These are phyloP conservation scores for Amiota minor DNA, from an alignment of 2,888 invertebrate genomes.

Conservation along the genomic window DNA sequence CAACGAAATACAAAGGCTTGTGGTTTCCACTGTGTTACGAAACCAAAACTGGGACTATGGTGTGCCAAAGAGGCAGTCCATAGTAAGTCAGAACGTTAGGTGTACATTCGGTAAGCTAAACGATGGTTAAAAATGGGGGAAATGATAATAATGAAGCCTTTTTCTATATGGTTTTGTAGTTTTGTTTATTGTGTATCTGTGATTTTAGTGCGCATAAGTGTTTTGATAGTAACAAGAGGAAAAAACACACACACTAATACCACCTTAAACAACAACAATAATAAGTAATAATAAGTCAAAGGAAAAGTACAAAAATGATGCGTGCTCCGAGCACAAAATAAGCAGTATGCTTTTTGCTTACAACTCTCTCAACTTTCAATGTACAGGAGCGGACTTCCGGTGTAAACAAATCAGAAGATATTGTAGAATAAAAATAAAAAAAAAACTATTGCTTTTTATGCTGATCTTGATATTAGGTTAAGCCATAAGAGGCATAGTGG, in stretches of 20 bases:
- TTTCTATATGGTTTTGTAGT: not conserved
- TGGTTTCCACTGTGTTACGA: constrained; percentile 24
- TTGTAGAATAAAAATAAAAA: no score
- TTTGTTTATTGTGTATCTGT: not conserved
- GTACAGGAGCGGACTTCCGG: no score
- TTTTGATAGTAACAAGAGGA: not conserved
- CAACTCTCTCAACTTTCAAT: no score
- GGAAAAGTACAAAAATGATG: not conserved
- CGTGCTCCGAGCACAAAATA: not conserved
- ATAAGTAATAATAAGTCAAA: not conserved
- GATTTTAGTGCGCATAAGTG: constrained; percentile 1
- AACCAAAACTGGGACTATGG: not conserved
- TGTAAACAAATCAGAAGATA: no score
- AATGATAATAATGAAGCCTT: constrained; percentile 7
- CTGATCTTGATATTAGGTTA: no score
- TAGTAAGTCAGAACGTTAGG: not conserved
- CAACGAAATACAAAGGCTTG: constrained; percentile 19
- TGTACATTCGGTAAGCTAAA: constrained; percentile 13
- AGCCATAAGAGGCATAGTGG: no score
- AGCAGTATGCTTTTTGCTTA: not conserved
- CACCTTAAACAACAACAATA: constrained; percentile 5
- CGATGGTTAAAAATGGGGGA: constrained; percentile 16
- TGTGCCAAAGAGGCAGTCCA: not conserved
- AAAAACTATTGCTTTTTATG: no score
- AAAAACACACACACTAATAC: not conserved